Conservation (phyloP, 2,888 invertebrate species). For the Rhaphigaster nebulosa region DNA sequence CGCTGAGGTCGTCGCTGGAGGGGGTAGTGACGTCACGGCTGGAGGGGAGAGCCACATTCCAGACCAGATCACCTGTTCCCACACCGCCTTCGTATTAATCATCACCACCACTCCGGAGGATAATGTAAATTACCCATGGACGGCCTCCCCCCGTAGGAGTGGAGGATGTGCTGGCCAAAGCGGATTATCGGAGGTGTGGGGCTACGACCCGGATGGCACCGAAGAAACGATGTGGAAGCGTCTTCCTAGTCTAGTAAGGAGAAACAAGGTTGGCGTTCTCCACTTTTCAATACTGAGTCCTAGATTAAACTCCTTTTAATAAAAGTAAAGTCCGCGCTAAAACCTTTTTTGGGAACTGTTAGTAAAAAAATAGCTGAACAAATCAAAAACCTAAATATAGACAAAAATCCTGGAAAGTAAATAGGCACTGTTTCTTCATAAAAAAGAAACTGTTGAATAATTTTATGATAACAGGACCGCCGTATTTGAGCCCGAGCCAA, state of each 20-base stretch:
- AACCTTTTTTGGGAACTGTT: too few species aligned
- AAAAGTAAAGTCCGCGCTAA: too few species aligned
- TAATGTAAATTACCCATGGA: neutral
- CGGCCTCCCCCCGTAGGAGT: neutral
- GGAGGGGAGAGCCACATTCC: slow-evolving; percentile 44
- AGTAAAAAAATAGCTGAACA: too few species aligned
- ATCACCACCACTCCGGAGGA: neutral
- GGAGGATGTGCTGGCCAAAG: neutral
- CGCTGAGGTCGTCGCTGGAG: neutral
- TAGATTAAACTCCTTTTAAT: too few species aligned
- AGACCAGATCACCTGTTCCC: slow-evolving; percentile 50
- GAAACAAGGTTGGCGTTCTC: neutral
- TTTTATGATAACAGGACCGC: too few species aligned
- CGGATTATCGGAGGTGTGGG: neutral
- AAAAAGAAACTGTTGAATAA: too few species aligned
- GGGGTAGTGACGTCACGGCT: neutral
- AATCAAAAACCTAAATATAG: too few species aligned
- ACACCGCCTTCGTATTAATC: slow-evolving; percentile 41
- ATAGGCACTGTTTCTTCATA: too few species aligned
- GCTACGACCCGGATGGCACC: neutral
- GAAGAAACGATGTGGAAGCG: neutral
- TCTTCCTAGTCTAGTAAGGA: neutral
- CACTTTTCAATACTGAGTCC: too few species aligned
- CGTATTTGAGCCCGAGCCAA: too few species aligned
- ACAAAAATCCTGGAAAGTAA: too few species aligned